Evolutionary conservation across 2,888 invertebrate species (phyloP), one percentile per base, ranked within the genome.

Genomic region (Archips crataeganus): DNA sequence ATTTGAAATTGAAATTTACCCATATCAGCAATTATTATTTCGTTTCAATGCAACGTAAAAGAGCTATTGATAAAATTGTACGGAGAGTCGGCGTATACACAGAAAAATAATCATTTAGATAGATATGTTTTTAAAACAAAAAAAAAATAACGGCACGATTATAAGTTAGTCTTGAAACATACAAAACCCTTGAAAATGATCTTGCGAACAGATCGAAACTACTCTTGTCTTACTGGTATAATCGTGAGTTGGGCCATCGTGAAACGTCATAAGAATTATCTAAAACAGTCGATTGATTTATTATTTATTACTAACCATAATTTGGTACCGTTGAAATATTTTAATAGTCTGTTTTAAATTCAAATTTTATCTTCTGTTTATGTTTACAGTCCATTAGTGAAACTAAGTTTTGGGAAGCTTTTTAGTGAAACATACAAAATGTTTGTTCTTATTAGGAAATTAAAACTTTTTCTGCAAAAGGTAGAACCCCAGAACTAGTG

Each of bases 341-440:
- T 70, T 45, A 65, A 70, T 61, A 60, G 64, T 64, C 11, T 42
- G 42, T 49, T 73, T 68, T 51, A 63, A 23, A 69, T 60, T 68
- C 45, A 42, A 64, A 59, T 64, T 64, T 73, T 70, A 64, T 69
- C 69, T 74, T 74, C 23, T 23, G 63, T 59, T 65, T 74, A 70
- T 45, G 74, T 74, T 74, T 74, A 45, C 74, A 70, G 74, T 74
- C 74, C 74, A 74, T 74, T 74, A 74, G 70, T 60, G 64, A 64
- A 70, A 57, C 62, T 34, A n/a, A 5, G 60, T 49, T 59, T 59
- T 49, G 64, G 74, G 65, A 69, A 70, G 64, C 54, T 65, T 36
- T 13, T n/a, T 51, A 60, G 42, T 36, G 8, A 64, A 34, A 9
- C n/a, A 8, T 1, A 23, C 8, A 39, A 39, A 36, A 39, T 39